These are phyloP conservation scores for Diuraphis noxia DNA, from an alignment of 1,140 invertebrate species.

Conservation along the genomic window DNA sequence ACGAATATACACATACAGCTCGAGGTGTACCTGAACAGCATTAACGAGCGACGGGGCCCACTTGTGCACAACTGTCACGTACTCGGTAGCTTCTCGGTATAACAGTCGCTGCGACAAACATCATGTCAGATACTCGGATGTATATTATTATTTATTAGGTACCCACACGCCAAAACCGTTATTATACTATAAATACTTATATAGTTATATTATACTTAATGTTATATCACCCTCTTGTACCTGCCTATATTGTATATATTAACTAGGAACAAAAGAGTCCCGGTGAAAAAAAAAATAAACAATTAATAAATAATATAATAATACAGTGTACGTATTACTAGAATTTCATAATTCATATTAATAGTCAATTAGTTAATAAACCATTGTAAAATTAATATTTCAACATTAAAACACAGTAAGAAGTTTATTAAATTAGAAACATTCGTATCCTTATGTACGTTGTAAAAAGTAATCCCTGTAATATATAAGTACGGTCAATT, in stretches of 20 bases:
- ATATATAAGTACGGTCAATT: not conserved
- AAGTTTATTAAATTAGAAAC: not conserved
- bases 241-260: not conserved
- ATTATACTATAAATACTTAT: not conserved
- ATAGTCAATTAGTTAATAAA: no score
- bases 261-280: not conserved
- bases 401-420: not conserved
- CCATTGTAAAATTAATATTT: not conserved
- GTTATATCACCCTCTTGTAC: not conserved
- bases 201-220: not conserved
- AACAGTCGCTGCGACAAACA: slow-evolving; percentile 13
- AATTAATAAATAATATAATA: no score
- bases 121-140: not conserved
- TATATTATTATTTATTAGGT: not conserved
- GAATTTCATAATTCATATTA: no score
- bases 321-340: not conserved
- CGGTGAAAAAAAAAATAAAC: not conserved
- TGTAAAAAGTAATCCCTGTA: not conserved
- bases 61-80: slow-evolving; percentile 8
- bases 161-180: not conserved
- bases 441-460: not conserved
- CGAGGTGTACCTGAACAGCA: not conserved
- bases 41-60: not conserved
- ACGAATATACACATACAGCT: not conserved
- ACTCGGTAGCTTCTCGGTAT: not conserved